Percentiles rank a stretch among this genome's conserved stretches.
These are phyloP conservation scores for Danaus chrysippus DNA, from an alignment of 2,888 invertebrate genomes.

Conservation along the genomic window DNA sequence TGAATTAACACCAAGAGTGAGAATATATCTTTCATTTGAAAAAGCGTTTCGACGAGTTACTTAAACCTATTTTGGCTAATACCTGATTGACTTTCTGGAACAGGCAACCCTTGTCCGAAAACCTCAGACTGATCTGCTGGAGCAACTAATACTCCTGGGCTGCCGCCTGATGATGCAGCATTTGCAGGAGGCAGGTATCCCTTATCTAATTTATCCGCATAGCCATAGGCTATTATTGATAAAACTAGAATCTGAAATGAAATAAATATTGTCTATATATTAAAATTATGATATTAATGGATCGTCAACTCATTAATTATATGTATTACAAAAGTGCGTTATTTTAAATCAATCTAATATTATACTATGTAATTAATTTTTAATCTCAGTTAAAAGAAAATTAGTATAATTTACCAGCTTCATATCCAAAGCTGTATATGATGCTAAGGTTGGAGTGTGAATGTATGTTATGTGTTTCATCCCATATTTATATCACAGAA, in stretches of 20 bases:
- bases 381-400: background rate
- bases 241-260: slow-evolving; percentile 62
- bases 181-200: slow-evolving; percentile 67
- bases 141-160: slow-evolving; percentile 59
- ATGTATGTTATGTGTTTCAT: slow-evolving; percentile 53
- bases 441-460: slow-evolving; percentile 52
- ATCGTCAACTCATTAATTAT: background rate
- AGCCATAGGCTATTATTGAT: slow-evolving; percentile 61
- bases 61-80: slow-evolving; percentile 13
- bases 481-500: slow-evolving; percentile 74
- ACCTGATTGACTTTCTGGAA: slow-evolving; percentile 18
- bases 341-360: too few species aligned
- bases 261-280: background rate
- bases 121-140: slow-evolving; percentile 39
- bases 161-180: slow-evolving; percentile 65
- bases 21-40: too few species aligned
- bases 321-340: too few species aligned
- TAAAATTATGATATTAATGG: background rate
- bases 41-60: slow-evolving; percentile 24
- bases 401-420: slow-evolving; percentile 63
- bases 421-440: slow-evolving; percentile 64
- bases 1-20: too few species aligned
- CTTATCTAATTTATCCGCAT: slow-evolving; percentile 68
- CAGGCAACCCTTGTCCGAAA: slow-evolving; percentile 22
- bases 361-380: background rate